A percentile compares a stretch with the other conserved stretches of the same genome.
phyloP scores from a whole-genome alignment of 2,113 vertebrate genomes.

The Ciconia stormi region DNA sequence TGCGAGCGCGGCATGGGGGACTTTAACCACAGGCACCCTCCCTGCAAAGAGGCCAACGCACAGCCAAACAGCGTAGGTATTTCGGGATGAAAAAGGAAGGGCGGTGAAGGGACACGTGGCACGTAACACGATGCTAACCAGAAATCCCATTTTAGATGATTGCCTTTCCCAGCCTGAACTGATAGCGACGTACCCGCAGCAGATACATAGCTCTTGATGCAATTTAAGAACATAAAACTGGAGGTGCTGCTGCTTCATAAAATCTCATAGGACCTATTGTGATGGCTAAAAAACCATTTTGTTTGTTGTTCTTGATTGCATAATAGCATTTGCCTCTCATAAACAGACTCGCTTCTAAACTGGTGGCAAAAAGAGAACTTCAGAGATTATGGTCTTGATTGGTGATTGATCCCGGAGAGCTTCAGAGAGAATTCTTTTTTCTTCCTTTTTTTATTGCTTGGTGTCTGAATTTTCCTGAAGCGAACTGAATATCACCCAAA shows the following conservation, averaged over 20 bases:
- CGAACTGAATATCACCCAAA: neutral
- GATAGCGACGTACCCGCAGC: neutral
- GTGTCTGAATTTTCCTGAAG: neutral
- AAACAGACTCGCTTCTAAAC: neutral
- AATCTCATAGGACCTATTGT: neutral
- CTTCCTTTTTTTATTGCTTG: neutral
- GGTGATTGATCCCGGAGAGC: no score
- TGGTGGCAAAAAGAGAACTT: neutral
- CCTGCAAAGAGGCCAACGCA: neutral
- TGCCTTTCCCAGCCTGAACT: neutral
- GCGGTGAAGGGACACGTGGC: neutral
- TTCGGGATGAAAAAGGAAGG: neutral
- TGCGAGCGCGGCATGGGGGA: rapidly evolving
- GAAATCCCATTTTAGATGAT: neutral
- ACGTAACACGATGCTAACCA: neutral
- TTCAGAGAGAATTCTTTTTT: neutral
- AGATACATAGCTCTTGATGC: neutral
- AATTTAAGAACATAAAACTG: neutral
- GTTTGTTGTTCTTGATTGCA: neutral
- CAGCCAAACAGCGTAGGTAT: neutral
- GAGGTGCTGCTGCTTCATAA: neutral
- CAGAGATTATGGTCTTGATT: no score
- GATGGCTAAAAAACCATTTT: neutral
- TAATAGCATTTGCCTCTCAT: neutral
- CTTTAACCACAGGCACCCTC: neutral